phyloP scores from a whole-genome alignment of 2,797 vertebrate species.

The Scleropages formosus region DNA sequence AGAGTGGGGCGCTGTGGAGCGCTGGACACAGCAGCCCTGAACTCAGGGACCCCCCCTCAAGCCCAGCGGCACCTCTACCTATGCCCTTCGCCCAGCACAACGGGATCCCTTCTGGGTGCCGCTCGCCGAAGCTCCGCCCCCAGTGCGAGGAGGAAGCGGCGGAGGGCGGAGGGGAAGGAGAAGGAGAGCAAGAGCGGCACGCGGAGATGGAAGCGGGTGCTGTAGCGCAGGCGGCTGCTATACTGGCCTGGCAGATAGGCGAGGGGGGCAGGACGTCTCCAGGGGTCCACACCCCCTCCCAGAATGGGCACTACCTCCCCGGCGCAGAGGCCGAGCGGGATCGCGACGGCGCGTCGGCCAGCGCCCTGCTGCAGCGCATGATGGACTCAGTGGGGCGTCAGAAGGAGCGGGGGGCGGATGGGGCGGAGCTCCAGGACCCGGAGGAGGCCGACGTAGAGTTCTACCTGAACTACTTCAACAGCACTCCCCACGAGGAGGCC shows the following conservation, averaged over 20 bases:
- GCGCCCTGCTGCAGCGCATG: slow-evolving; percentile 90
- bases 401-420: slow-evolving; percentile 72
- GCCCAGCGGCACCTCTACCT: slow-evolving; percentile 50
- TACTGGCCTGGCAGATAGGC: slow-evolving; percentile 43
- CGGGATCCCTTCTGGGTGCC: slow-evolving; percentile 72
- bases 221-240: slow-evolving; percentile 56
- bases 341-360: slow-evolving; percentile 81
- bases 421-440: slow-evolving; percentile 76
- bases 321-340: slow-evolving; percentile 66
- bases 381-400: slow-evolving; percentile 89
- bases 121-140: slow-evolving; percentile 69
- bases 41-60: slow-evolving; percentile 70
- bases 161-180: slow-evolving; percentile 66
- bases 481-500: slow-evolving; percentile 79
- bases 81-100: slow-evolving; percentile 76
- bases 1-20: slow-evolving; percentile 81
- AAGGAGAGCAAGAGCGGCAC: not conserved
- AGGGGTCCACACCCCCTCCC: slow-evolving; percentile 74
- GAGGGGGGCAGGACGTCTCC: slow-evolving; percentile 64
- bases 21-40: slow-evolving; percentile 77
- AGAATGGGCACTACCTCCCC: slow-evolving; percentile 85
- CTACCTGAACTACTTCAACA: slow-evolving; percentile 98
- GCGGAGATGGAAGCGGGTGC: slow-evolving; percentile 46
- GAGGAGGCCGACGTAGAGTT: slow-evolving; percentile 91
- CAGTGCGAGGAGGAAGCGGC: slow-evolving; percentile 78